These are phyloP conservation scores for Anoncus sp. DNA, from an alignment of 2,888 invertebrate genomes.

Conservation along the genomic window DNA sequence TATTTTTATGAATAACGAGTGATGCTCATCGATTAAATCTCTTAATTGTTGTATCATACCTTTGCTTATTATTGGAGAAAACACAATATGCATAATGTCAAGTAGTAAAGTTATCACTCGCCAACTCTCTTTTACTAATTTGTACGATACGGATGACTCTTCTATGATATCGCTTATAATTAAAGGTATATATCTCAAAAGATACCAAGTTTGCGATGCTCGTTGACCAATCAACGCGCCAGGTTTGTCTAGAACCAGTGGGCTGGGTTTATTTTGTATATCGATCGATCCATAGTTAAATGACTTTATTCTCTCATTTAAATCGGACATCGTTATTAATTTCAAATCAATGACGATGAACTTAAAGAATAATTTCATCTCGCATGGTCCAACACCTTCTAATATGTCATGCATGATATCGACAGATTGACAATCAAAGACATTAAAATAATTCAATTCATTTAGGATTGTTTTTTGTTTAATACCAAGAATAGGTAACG, in stretches of 20 bases:
- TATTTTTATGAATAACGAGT: conserved; percentile 30
- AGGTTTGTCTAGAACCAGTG: conserved; percentile 26
- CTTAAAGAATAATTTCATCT: conserved; percentile 39
- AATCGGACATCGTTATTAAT: conserved; percentile 33
- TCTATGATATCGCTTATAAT: conserved; percentile 47
- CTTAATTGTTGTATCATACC: conserved; percentile 34
- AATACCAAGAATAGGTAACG: too few relatives aligned
- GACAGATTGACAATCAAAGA: conserved; percentile 45
- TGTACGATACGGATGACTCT: not conserved
- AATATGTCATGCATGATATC: conserved; percentile 35
- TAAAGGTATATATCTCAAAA: conserved; percentile 28
- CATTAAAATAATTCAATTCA: conserved; percentile 48
- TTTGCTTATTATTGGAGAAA: conserved; percentile 30
- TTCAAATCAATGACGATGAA: conserved; percentile 46
- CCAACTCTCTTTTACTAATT: conserved; percentile 8
- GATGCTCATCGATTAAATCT: conserved; percentile 37
- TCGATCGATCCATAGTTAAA: conserved; percentile 43
- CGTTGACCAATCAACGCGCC: conserved; percentile 38
- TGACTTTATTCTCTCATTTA: conserved; percentile 31
- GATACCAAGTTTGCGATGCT: conserved; percentile 42
- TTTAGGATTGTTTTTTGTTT: conserved; percentile 47
- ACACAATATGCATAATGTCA: conserved; percentile 18
- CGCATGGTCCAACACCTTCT: conserved; percentile 53
- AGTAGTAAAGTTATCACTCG: conserved; percentile 19
- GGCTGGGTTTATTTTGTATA: conserved; percentile 34